These are phyloP conservation scores for Campoletis raptor DNA, from an alignment of 2,888 invertebrate species.

Conservation along the genomic window DNA sequence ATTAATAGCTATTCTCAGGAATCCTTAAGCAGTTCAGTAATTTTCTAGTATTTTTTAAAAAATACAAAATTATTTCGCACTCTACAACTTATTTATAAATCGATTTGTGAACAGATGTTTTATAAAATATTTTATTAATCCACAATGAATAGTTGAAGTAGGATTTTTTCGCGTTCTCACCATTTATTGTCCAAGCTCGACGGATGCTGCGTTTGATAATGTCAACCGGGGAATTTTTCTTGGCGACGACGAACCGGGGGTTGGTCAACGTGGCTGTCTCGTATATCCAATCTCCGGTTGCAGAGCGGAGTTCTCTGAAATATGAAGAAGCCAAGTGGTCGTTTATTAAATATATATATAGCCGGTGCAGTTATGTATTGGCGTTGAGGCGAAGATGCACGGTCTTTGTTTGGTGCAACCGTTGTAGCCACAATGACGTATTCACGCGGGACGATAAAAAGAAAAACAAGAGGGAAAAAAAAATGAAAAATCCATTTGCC, in stretches of 20 bases:
- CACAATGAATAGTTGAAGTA: background rate
- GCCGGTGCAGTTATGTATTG: background rate
- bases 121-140: background rate
- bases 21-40: background rate
- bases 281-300: slow-evolving; percentile 90
- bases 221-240: slow-evolving; percentile 87
- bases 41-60: too few relatives aligned
- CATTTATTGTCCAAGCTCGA: slow-evolving; percentile 91
- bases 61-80: background rate
- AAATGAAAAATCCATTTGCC: slow-evolving; percentile 3
- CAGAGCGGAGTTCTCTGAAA: slow-evolving; percentile 89
- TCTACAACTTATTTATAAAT: background rate
- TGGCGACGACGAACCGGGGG: slow-evolving; percentile 82
- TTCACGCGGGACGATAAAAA: slow-evolving; percentile 23
- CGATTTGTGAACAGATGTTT: background rate
- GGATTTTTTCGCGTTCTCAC: slow-evolving; percentile 83
- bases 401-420: slow-evolving; percentile 50
- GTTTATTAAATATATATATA: slow-evolving; percentile 20
- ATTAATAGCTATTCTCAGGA: too few relatives aligned
- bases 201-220: slow-evolving; percentile 89
- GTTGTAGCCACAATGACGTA: slow-evolving; percentile 36
- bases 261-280: slow-evolving; percentile 83
- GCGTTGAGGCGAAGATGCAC: slow-evolving; percentile 45
- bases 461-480: background rate
- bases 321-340: slow-evolving; percentile 71